phyloP scores from a whole-genome alignment of 2,797 vertebrate species.

The Thripadectes ignobilis region DNA sequence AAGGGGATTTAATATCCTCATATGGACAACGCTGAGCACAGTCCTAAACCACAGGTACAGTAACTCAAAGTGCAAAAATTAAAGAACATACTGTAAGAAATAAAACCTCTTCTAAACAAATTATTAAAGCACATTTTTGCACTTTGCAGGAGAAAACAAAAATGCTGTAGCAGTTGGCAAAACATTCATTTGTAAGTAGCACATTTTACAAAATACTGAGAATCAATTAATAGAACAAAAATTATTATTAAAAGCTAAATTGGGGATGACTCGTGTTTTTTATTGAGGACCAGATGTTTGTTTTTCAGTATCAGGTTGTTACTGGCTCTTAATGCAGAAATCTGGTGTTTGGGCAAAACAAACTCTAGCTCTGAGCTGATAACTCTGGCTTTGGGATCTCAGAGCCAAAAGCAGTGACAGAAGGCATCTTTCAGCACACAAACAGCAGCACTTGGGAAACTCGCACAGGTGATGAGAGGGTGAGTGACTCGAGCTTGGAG shows the following conservation, averaged over 20 bases:
- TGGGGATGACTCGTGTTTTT: not conserved
- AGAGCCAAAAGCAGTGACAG: not conserved
- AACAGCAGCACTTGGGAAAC: not conserved
- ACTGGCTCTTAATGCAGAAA: not conserved
- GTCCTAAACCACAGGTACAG: not conserved
- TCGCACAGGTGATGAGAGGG: not conserved
- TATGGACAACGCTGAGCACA: not conserved
- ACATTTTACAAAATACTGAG: not conserved
- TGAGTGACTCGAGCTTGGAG: not conserved
- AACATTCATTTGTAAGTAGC: not conserved
- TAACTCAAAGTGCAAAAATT: not conserved
- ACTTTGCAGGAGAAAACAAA: not conserved
- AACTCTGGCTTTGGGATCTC: accelerated
- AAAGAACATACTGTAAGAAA: not conserved
- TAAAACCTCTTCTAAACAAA: not conserved
- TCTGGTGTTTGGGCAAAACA: not conserved
- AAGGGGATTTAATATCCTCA: not conserved
- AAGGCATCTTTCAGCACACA: not conserved
- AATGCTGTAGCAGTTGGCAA: not conserved
- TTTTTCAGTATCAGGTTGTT: not conserved
- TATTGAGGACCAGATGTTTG: not conserved
- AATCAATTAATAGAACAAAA: not conserved
- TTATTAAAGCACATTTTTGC: not conserved
- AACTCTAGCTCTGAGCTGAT: not conserved
- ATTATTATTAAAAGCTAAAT: not conserved